Percentiles rank a stretch among this genome's conserved stretches.
phyloP scores from a whole-genome alignment of 1,140 invertebrate species.

The Nasonia vitripennis region DNA sequence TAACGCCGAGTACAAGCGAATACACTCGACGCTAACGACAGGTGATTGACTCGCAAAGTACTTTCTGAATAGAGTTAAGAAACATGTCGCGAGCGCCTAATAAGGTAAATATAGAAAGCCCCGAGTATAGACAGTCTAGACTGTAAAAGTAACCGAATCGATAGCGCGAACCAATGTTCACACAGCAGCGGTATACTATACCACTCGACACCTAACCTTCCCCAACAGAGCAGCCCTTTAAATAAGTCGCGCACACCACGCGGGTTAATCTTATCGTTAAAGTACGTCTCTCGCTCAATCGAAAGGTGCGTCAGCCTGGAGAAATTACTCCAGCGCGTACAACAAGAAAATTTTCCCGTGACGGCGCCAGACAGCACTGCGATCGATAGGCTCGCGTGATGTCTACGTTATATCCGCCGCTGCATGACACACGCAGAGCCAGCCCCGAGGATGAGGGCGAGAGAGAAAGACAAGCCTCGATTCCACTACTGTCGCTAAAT shows the following conservation, averaged over 20 bases:
- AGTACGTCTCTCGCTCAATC: too few species aligned
- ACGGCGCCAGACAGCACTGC: not conserved
- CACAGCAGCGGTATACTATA: too few species aligned
- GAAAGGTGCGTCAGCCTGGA: not conserved
- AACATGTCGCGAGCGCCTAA: not conserved
- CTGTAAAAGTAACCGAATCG: not conserved
- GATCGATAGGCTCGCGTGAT: conserved; percentile 40
- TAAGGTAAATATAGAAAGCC: not conserved
- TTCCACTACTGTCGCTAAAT: not conserved
- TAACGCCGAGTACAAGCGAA: too few species aligned
- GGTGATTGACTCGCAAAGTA: not conserved
- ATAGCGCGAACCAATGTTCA: not conserved
- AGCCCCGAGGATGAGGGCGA: too few species aligned
- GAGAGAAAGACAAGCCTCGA: not conserved
- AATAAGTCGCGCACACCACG: too few species aligned
- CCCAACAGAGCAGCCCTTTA: too few species aligned
- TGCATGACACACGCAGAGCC: conserved; percentile 13
- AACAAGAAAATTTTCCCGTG: conserved; percentile 12
- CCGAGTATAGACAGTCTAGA: not conserved
- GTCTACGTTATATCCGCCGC: not conserved
- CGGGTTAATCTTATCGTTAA: not conserved
- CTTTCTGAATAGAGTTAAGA: not conserved
- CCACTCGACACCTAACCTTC: too few species aligned
- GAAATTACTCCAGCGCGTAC: not conserved
- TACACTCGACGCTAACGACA: not conserved